Evolutionary conservation across 53 echinoderm and acorn worm species (phyloP).

Genomic region (Apostichopus leukothele): DNA sequence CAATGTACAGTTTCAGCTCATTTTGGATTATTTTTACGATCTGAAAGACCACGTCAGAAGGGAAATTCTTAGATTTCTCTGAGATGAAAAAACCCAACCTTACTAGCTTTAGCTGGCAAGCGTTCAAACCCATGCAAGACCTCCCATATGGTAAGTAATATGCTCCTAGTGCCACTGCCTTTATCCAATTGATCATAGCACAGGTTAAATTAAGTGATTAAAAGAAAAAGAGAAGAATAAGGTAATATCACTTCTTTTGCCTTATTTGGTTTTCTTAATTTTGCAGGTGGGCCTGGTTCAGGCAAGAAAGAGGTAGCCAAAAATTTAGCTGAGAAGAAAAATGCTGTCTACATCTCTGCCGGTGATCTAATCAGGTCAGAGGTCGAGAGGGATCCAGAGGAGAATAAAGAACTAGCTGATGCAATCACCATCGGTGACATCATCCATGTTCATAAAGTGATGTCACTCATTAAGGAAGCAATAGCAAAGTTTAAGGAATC

Average conservation of each 20-base stretch:
- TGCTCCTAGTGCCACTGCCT: too few species aligned
- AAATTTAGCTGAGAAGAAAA: slow-evolving; percentile 54
- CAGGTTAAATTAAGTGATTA: too few species aligned
- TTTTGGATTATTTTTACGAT: too few species aligned
- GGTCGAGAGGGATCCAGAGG: slow-evolving; percentile 51
- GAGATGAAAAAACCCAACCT: too few species aligned
- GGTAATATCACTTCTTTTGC: neutral
- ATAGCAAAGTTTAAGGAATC: slow-evolving; percentile 43
- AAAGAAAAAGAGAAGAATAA: neutral
- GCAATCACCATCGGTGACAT: slow-evolving; percentile 56
- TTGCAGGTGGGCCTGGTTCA: slow-evolving; percentile 72
- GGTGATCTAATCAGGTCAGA: slow-evolving; percentile 68
- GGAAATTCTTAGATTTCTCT: too few species aligned
- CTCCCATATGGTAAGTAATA: too few species aligned
- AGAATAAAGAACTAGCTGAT: slow-evolving; percentile 47
- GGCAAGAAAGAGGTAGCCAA: slow-evolving; percentile 78
- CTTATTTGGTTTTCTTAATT: neutral
- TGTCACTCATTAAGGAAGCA: slow-evolving; percentile 49
- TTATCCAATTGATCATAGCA: too few species aligned
- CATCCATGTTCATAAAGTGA: slow-evolving; percentile 48
- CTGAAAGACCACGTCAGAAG: too few species aligned
- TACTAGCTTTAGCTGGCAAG: too few species aligned
- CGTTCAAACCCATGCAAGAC: too few species aligned
- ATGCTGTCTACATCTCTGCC: slow-evolving; percentile 58
- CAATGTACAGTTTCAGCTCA: too few species aligned